Evolutionary conservation across 2,113 vertebrate genomes (phyloP).

Genomic region (Halichoeres trimaculatus): DNA sequence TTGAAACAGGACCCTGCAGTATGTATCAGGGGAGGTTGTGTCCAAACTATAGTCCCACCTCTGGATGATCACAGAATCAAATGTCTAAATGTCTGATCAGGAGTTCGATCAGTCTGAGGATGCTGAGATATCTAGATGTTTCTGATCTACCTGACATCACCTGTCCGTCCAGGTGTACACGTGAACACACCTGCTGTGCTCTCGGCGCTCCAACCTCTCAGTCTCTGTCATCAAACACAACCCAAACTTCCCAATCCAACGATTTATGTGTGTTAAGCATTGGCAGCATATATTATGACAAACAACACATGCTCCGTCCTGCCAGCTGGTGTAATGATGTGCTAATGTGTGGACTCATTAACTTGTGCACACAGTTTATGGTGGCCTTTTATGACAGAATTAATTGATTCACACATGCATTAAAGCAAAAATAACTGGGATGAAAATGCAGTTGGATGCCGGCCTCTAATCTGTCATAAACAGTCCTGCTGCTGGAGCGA

Average conservation of each 20-base stretch:
- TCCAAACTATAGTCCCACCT: too few species aligned
- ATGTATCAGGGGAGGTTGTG: too few species aligned
- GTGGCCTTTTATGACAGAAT: slow-evolving; percentile 96
- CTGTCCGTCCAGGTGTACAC: too few species aligned
- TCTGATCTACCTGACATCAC: too few species aligned
- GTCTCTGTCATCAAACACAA: slow-evolving; percentile 55
- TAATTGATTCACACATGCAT: slow-evolving; percentile 99
- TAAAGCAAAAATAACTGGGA: slow-evolving; percentile 97
- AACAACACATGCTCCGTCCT: slow-evolving; percentile 97
- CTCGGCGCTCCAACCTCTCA: too few species aligned
- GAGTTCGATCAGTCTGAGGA: too few species aligned
- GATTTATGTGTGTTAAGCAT: slow-evolving; percentile 92
- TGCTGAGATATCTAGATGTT: too few species aligned
- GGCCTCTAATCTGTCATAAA: slow-evolving; percentile 89
- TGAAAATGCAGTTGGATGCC: slow-evolving; percentile 91
- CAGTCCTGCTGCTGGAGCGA: slow-evolving; percentile 75
- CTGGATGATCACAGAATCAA: too few species aligned
- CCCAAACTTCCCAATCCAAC: slow-evolving; percentile 77
- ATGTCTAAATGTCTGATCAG: too few species aligned
- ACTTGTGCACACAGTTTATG: slow-evolving; percentile 97
- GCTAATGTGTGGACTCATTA: slow-evolving; percentile 98
- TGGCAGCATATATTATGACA: slow-evolving; percentile 98
- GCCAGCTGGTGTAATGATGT: slow-evolving; percentile 99
- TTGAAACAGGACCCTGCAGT: too few species aligned
- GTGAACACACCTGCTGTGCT: too few species aligned